Evolutionary conservation across 1,140 invertebrate genomes (phyloP).

Genomic region (Teleogryllus occipitalis): DNA sequence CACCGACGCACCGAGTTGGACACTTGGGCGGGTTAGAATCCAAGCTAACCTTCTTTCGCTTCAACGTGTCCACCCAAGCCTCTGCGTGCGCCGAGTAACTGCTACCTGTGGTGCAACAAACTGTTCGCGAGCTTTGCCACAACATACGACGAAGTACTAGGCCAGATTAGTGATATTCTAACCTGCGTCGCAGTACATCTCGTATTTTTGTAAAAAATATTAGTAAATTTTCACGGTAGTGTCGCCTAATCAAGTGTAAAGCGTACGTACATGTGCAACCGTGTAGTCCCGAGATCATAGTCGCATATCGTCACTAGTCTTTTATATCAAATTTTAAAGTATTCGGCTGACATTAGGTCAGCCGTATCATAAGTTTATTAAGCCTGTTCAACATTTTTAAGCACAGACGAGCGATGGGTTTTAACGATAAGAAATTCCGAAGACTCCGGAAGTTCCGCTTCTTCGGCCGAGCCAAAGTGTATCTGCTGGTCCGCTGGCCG

Average conservation of each 20-base stretch:
- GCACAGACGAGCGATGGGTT: constrained; percentile 29
- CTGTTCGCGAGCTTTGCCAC: no score
- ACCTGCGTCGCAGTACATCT: not conserved
- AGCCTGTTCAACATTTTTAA: not conserved
- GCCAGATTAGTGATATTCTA: not conserved
- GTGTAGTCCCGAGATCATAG: not conserved
- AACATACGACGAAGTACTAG: not conserved
- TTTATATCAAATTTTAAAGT: not conserved
- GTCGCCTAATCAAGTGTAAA: no score
- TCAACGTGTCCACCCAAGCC: not conserved
- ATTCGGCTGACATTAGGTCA: not conserved
- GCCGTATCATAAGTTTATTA: not conserved
- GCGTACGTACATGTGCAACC: no score
- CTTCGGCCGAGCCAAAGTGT: constrained; percentile 54
- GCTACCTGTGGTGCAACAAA: no score
- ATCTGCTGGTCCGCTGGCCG: constrained; percentile 51
- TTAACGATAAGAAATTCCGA: constrained; percentile 48
- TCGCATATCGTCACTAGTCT: not conserved
- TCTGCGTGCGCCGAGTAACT: not conserved
- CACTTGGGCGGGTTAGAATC: not conserved
- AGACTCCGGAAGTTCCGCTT: constrained; percentile 49
- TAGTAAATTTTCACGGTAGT: no score
- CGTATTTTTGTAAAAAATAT: not conserved
- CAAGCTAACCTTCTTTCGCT: not conserved
- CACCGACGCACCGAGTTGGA: not conserved